These are phyloP conservation scores for Abrostola triplasia DNA, from an alignment of 2,888 invertebrate genomes.

Conservation along the genomic window DNA sequence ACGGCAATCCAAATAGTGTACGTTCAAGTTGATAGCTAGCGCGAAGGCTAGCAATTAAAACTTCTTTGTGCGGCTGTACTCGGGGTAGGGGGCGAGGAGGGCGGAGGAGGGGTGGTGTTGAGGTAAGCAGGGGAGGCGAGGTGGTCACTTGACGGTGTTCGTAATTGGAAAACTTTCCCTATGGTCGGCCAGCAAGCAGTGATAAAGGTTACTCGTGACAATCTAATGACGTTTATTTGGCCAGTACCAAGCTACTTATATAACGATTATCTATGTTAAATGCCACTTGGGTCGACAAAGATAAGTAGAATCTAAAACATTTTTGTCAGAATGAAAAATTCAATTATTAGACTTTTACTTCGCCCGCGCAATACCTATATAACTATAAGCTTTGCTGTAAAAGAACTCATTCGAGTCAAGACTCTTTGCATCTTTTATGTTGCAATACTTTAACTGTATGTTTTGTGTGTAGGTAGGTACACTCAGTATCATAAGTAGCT, in stretches of 20 bases:
- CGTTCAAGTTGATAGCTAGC: slow-evolving; percentile 75
- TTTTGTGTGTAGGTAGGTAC: too few relatives aligned
- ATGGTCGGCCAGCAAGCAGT: slow-evolving; percentile 64
- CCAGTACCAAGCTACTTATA: slow-evolving; percentile 7
- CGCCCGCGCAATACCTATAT: too few relatives aligned
- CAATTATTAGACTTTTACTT: too few relatives aligned
- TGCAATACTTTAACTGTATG: too few relatives aligned
- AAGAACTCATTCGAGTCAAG: too few relatives aligned
- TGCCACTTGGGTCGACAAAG: too few relatives aligned
- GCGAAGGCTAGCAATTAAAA: slow-evolving; percentile 86
- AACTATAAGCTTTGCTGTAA: too few relatives aligned
- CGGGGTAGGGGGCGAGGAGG: slow-evolving; percentile 41
- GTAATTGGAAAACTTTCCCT: slow-evolving; percentile 82
- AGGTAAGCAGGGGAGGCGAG: slow-evolving; percentile 58
- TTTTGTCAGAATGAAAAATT: too few relatives aligned
- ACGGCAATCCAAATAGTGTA: slow-evolving; percentile 79
- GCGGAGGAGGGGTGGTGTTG: slow-evolving; percentile 42
- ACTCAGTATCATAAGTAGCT: too few relatives aligned
- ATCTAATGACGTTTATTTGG: slow-evolving; percentile 54
- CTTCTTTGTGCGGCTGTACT: slow-evolving; percentile 82
- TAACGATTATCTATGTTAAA: background rate
- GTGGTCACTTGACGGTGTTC: slow-evolving; percentile 82
- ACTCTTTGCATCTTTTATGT: too few relatives aligned
- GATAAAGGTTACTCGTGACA: slow-evolving; percentile 80
- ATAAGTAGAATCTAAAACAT: too few relatives aligned